phyloP scores from a whole-genome alignment of 2,888 invertebrate genomes.

The Ectemnius cavifrons region DNA sequence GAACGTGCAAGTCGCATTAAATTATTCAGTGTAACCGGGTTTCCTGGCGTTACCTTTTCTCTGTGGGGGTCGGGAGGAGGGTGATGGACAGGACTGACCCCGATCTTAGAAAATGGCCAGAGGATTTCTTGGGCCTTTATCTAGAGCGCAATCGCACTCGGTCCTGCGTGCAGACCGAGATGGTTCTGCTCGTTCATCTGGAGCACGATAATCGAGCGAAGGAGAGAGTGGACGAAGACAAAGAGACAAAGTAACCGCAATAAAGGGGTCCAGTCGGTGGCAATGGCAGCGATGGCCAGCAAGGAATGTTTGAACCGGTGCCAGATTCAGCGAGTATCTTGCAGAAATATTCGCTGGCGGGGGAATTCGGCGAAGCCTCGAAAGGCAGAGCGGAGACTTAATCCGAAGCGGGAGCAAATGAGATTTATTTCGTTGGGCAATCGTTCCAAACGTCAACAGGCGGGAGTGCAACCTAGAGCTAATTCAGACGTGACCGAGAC shows the following conservation, averaged over 20 bases:
- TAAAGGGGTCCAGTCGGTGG: conserved; percentile 17
- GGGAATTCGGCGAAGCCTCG: conserved; percentile 25
- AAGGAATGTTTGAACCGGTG: conserved; percentile 69
- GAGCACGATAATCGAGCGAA: too few species aligned
- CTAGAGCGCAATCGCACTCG: too few species aligned
- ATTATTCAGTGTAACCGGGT: conserved; percentile 39
- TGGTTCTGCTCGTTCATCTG: not conserved
- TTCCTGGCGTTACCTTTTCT: conserved; percentile 20
- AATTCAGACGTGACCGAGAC: too few species aligned
- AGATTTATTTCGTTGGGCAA: not conserved
- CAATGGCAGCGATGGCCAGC: conserved; percentile 36
- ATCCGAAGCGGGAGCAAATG: conserved; percentile 17
- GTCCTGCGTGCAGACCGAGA: too few species aligned
- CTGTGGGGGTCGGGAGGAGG: not conserved
- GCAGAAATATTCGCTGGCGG: conserved; percentile 29
- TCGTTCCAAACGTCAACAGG: too few species aligned
- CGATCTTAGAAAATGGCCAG: conserved; percentile 36
- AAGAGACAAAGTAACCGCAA: conserved; percentile 31
- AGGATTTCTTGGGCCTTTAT: too few species aligned
- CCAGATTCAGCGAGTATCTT: conserved; percentile 62
- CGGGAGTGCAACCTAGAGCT: too few species aligned
- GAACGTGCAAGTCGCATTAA: not conserved
- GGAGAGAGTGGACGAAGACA: not conserved
- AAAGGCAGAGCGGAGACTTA: conserved; percentile 19
- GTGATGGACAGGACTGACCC: conserved; percentile 14